phyloP scores from a whole-genome alignment of 1,140 invertebrate species.

The Acarapis woodi region DNA sequence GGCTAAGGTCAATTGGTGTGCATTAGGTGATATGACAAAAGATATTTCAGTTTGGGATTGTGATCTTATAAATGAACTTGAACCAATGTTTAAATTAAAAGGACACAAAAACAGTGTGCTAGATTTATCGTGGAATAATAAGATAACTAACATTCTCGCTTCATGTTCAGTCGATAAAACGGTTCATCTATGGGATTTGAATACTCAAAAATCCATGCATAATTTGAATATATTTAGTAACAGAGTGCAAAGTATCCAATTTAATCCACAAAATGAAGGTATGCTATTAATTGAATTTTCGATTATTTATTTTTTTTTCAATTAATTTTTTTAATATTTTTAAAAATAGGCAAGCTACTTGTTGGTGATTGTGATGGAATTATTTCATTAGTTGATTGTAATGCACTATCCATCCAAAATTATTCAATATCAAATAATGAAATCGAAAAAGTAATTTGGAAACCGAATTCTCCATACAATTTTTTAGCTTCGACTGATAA shows the following conservation, averaged over 20 bases:
- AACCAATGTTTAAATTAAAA: constrained; percentile 33
- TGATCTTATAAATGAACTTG: constrained; percentile 60
- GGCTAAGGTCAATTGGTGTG: constrained; percentile 46
- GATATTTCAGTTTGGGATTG: constrained; percentile 82
- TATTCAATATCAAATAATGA: constrained; percentile 42
- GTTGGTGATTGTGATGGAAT: constrained; percentile 34
- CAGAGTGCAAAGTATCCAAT: constrained; percentile 22
- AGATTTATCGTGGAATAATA: constrained; percentile 61
- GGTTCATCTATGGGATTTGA: constrained; percentile 73
- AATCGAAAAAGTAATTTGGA: constrained; percentile 65
- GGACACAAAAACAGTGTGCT: constrained; percentile 74
- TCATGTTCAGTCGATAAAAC: constrained; percentile 69
- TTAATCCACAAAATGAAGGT: constrained; percentile 45
- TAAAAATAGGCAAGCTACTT: too few relatives aligned
- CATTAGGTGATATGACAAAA: constrained; percentile 64
- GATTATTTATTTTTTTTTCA: too few relatives aligned
- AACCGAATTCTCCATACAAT: constrained; percentile 34
- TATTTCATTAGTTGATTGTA: constrained; percentile 11
- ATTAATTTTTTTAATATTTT: too few relatives aligned
- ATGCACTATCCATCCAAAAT: constrained; percentile 17
- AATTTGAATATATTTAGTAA: constrained; percentile 41
- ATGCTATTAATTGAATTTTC: constrained; percentile 46
- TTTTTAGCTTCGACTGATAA: constrained; percentile 45
- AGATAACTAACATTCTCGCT: constrained; percentile 46
- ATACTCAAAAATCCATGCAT: constrained; percentile 35